Conservation (phyloP, 2,888 invertebrate species). For the Dyspetes luteomarginatus region DNA sequence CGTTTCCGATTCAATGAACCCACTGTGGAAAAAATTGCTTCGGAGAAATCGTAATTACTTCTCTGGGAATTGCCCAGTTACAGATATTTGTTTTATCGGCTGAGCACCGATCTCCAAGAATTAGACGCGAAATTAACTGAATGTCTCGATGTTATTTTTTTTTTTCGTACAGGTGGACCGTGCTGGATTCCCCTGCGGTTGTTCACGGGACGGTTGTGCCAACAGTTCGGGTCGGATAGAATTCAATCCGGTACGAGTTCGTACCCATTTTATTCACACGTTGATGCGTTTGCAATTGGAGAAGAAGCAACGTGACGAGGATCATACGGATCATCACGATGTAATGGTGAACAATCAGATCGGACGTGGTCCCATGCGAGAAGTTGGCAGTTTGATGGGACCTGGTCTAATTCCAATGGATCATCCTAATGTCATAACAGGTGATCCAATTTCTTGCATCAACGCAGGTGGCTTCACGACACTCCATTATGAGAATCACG, state of each 20-base stretch:
- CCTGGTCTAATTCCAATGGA: slow-evolving; percentile 71
- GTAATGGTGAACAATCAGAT: slow-evolving; percentile 79
- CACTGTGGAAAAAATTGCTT: too few species aligned
- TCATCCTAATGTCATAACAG: slow-evolving; percentile 59
- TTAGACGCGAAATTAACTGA: too few species aligned
- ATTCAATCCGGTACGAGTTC: slow-evolving; percentile 97
- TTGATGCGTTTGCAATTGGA: slow-evolving; percentile 96
- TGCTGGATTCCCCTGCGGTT: slow-evolving; percentile 98
- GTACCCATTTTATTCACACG: slow-evolving; percentile 98
- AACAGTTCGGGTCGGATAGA: slow-evolving; percentile 97
- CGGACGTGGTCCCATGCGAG: slow-evolving; percentile 72
- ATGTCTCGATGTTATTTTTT: too few species aligned
- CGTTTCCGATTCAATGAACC: too few species aligned
- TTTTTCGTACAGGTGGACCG: slow-evolving; percentile 90
- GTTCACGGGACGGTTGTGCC: slow-evolving; percentile 96
- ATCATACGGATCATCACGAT: slow-evolving; percentile 84
- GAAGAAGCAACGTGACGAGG: slow-evolving; percentile 89
- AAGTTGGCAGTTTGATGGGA: slow-evolving; percentile 59
- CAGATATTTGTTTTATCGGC: too few species aligned
- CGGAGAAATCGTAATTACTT: too few species aligned
- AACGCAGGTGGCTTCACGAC: slow-evolving; percentile 88
- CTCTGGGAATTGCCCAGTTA: too few species aligned
- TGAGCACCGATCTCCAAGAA: too few species aligned
- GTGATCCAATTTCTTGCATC: slow-evolving; percentile 85
- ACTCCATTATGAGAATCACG: slow-evolving; percentile 86